Evolutionary conservation across 2,113 vertebrate species (phyloP).

Genomic region (Poecilia latipinna): DNA sequence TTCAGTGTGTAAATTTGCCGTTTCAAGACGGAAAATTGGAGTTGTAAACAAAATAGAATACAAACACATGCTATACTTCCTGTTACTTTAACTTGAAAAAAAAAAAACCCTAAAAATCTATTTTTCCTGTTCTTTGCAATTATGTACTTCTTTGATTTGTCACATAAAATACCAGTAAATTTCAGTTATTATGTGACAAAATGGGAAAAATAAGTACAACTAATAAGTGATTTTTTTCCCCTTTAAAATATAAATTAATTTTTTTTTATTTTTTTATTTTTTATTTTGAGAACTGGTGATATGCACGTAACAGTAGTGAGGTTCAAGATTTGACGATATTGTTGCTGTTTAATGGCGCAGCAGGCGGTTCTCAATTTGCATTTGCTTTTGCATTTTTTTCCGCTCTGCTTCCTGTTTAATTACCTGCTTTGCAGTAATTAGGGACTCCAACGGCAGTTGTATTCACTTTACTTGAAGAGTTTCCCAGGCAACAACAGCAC

Average conservation of each 20-base stretch:
- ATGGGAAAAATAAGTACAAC: no score
- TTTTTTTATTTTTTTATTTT: background rate
- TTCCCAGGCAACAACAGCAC: constrained; percentile 6
- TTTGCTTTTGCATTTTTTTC: constrained; percentile 6
- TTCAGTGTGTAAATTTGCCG: background rate
- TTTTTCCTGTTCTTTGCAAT: no score
- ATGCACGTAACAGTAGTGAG: background rate
- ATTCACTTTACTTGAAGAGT: constrained; percentile 2
- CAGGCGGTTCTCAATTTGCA: background rate
- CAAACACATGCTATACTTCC: no score
- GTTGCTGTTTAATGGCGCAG: background rate
- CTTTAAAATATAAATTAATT: no score
- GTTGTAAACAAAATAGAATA: no score
- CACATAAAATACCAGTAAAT: no score
- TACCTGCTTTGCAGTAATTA: constrained; percentile 6
- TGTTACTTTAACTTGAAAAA: no score
- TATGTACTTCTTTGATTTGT: no score
- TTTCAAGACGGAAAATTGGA: no score
- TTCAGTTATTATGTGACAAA: no score
- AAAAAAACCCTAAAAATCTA: no score
- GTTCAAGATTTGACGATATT: background rate
- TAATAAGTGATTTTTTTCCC: no score
- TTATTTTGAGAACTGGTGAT: background rate
- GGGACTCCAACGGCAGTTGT: background rate
- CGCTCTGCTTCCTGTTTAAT: constrained; percentile 4